Conservation (phyloP, 2,888 invertebrate genomes). For the Isotomurus palustris region DNA sequence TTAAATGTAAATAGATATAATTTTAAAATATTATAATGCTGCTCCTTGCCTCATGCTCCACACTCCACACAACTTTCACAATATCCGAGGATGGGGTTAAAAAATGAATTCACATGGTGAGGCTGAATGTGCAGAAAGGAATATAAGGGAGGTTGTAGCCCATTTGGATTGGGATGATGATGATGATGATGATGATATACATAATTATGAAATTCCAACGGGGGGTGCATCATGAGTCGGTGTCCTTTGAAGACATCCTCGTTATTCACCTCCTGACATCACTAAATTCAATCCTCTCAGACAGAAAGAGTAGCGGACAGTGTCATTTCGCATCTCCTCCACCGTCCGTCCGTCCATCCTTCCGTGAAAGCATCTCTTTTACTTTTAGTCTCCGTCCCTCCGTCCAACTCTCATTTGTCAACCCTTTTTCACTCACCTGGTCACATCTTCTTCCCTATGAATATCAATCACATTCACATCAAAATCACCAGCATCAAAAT, state of each 20-base stretch:
- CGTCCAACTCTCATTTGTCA: constrained; percentile 19
- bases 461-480: constrained; percentile 14
- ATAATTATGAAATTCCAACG: constrained; percentile 47
- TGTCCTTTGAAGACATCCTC: constrained; percentile 45
- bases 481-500: constrained; percentile 1
- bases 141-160: too few relatives aligned
- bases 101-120: too few relatives aligned
- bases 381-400: constrained; percentile 12
- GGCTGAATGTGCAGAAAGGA: too few relatives aligned
- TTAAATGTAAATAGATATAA: too few relatives aligned
- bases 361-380: constrained; percentile 14
- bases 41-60: too few relatives aligned
- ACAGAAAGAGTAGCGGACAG: constrained; percentile 29
- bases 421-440: constrained; percentile 12
- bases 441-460: constrained; percentile 14
- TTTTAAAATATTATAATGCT: too few relatives aligned
- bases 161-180: constrained; percentile 7
- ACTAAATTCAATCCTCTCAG: constrained; percentile 32
- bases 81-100: too few relatives aligned
- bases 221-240: constrained; percentile 43
- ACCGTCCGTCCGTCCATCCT: constrained; percentile 15
- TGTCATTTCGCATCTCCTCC: constrained; percentile 36
- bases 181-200: constrained; percentile 33
- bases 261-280: constrained; percentile 45
- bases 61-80: too few relatives aligned